phyloP scores from a whole-genome alignment of 2,113 vertebrate species.

The Dunckerocampus dactyliophorus region DNA sequence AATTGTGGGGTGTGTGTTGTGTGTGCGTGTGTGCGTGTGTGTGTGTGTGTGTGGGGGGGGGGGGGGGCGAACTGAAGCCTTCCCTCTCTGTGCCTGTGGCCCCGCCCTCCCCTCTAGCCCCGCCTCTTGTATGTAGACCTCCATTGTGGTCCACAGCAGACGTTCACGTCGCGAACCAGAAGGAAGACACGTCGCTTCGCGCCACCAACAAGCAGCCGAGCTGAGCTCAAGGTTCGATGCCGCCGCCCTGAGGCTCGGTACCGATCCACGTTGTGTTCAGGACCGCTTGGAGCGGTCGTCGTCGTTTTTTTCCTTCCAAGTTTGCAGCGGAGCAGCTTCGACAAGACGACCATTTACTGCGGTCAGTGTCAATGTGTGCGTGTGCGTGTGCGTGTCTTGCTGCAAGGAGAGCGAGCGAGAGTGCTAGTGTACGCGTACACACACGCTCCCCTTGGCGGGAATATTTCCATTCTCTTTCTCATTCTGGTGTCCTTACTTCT shows the following conservation, averaged over 20 bases:
- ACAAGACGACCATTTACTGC: background rate
- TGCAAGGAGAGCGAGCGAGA: background rate
- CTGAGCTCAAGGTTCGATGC: background rate
- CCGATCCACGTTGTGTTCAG: too few species aligned
- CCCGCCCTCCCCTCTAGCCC: background rate
- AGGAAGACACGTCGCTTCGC: too few species aligned
- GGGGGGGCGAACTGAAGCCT: background rate
- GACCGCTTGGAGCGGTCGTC: too few species aligned
- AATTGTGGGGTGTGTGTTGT: background rate
- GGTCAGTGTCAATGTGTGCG: background rate
- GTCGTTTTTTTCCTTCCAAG: background rate
- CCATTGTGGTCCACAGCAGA: background rate
- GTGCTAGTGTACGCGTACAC: background rate
- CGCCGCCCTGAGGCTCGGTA: too few species aligned
- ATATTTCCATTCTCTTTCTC: too few species aligned
- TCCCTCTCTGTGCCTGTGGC: background rate
- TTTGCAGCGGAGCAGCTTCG: too few species aligned
- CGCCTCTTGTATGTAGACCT: slow-evolving; percentile 1
- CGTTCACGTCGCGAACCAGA: background rate
- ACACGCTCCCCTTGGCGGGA: background rate
- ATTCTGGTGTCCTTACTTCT: too few species aligned
- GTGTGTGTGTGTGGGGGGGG: background rate
- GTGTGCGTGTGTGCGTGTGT: background rate
- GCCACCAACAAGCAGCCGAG: background rate
- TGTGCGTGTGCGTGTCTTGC: background rate